phyloP scores from a whole-genome alignment of 2,113 vertebrate genomes.

The Datnioides undecimradiatus region DNA sequence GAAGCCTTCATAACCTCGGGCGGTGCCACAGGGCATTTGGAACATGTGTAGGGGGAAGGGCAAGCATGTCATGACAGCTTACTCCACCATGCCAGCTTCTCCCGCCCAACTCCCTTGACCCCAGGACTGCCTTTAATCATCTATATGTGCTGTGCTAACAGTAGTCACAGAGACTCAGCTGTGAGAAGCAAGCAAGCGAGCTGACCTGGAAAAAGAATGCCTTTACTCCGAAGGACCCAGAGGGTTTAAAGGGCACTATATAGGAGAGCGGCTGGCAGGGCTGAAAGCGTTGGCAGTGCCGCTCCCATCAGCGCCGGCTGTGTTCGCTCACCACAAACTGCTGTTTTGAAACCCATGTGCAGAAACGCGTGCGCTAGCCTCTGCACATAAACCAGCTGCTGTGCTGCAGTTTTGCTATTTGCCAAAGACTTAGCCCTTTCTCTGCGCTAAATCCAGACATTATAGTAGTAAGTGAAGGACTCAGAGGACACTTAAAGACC shows the following conservation, averaged over 20 bases:
- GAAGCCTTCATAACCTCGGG: constrained; percentile 19
- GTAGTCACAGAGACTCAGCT: constrained; percentile 68
- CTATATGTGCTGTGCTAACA: constrained; percentile 54
- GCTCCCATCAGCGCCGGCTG: constrained; percentile 20
- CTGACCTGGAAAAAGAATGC: constrained; percentile 81
- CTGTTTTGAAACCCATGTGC: constrained; percentile 12
- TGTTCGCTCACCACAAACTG: constrained; percentile 17
- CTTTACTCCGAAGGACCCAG: constrained; percentile 39
- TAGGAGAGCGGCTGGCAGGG: constrained; percentile 17
- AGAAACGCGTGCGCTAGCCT: not conserved
- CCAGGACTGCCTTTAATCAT: constrained; percentile 63
- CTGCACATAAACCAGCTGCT: not conserved
- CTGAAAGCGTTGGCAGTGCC: constrained; percentile 24
- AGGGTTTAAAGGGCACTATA: constrained; percentile 59
- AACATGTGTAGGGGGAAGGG: constrained; percentile 46
- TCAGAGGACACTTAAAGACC: constrained; percentile 45
- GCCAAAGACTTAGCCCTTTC: not conserved
- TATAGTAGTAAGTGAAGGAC: constrained; percentile 29
- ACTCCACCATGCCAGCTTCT: constrained; percentile 49
- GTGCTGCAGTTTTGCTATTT: not conserved
- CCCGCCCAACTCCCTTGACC: constrained; percentile 54
- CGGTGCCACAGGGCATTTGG: constrained; percentile 21
- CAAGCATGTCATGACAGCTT: constrained; percentile 48
- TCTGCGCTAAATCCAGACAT: constrained; percentile 26
- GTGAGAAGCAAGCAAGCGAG: constrained; percentile 64